Evolutionary conservation across 1,140 invertebrate species (phyloP), one percentile per base, ranked within the genome.

Genomic region (Calycopis cecrops): DNA sequence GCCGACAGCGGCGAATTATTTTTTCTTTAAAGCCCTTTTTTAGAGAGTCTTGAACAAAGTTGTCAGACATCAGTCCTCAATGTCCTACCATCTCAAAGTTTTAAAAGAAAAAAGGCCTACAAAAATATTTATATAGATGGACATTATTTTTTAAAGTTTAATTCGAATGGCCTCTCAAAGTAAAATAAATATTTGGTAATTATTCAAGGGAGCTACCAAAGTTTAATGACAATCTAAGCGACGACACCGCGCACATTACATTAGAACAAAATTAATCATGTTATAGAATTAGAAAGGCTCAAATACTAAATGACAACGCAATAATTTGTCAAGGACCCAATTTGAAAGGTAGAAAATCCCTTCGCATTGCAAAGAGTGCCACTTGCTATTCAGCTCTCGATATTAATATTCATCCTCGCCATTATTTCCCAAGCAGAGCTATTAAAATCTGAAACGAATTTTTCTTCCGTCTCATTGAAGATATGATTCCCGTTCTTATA

Each of bases 331-430:
- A 55, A 35, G 17, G 38, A 18, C 48, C 58, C 52, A 60, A 57
- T 64, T 64, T 60, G 55, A 37, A 60, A 58, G 49, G 56, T 63
- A 62, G 58, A 57, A 65, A 71, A 71, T 73, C 70, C 69, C 68
- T 75, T 73, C 75, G 73, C 70, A 71, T 69, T 77, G 67, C 70
- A 73, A 76, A 75, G 66, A 71, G 58, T n/a, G n/a, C n/a, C 65
- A 65, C 35, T 2, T 52, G 37, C 69, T 60, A 70, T 74, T 71
- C 64, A 65, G 60, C 67, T 61, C 54, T 59, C 57, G 60, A 63
- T 73, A 76, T 79, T 76, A 79, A 79, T 79, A 79, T 79, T 79
- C 73, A 79, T 76, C 71, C 63, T 63, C 53, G 58, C 65, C 70
- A 76, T 79, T 79, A 79, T 76, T 78, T 69, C 57, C 65, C 60